A percentile compares a stretch with the other conserved stretches of the same genome.
Evolutionary conservation across 1,140 invertebrate genomes (phyloP).

Genomic region (Ips nitidus): DNA sequence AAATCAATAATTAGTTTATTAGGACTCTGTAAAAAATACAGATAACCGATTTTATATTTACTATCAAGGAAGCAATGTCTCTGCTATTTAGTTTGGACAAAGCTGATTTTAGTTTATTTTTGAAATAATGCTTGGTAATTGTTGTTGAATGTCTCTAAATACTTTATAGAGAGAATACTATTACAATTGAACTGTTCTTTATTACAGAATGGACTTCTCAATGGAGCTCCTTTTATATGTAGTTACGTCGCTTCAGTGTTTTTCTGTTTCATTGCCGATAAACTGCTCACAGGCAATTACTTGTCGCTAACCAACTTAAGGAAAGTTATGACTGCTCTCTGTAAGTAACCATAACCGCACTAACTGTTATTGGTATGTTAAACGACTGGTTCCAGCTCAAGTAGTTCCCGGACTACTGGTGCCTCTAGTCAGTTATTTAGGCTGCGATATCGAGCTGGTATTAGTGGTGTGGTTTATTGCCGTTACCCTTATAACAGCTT

Average conservation of each 20-base stretch:
- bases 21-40: no score
- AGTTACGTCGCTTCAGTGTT: conserved; percentile 70
- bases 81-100: no score
- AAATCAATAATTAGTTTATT: no score
- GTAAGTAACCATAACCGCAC: conserved; percentile 34
- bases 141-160: no score
- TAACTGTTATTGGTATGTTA: neutral
- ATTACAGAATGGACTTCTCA: conserved; percentile 64
- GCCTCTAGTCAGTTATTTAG: conserved; percentile 66
- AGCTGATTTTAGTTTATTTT: no score
- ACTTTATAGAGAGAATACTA: no score
- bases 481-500: conserved; percentile 70
- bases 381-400: conserved; percentile 59
- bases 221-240: conserved; percentile 67
- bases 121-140: no score
- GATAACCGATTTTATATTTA: no score
- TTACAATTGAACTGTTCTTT: no score
- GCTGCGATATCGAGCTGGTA: conserved; percentile 61
- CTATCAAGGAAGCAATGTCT: no score
- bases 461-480: conserved; percentile 68
- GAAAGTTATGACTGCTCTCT: conserved; percentile 67
- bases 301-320: conserved; percentile 65
- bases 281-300: conserved; percentile 60
- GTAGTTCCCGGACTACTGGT: conserved; percentile 69
- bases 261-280: conserved; percentile 71